A percentile compares a stretch with the other conserved stretches of the same genome.
These are phyloP conservation scores for Leptinotarsa rubiginosa DNA, from an alignment of 2,888 invertebrate genomes.

Conservation along the genomic window DNA sequence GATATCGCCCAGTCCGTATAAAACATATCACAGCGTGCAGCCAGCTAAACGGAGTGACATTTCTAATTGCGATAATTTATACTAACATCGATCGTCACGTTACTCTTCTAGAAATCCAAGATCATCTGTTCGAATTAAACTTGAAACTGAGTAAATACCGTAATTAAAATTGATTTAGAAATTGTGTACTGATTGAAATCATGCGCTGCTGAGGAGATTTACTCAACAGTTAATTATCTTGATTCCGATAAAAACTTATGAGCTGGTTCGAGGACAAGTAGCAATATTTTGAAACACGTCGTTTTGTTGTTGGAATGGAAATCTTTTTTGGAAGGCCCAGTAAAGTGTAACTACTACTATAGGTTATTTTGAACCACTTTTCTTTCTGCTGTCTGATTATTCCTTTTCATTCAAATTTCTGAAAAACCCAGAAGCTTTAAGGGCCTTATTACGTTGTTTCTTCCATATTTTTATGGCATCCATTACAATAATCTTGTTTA, in stretches of 20 bases:
- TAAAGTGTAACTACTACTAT: no score
- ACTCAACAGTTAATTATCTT: slow-evolving; percentile 6
- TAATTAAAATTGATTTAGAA: slow-evolving; percentile 27
- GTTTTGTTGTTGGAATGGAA: no score
- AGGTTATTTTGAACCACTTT: no score
- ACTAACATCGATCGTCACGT: slow-evolving; percentile 11
- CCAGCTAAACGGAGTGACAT: slow-evolving; percentile 16
- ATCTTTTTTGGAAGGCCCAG: no score
- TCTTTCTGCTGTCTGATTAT: no score
- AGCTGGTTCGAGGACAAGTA: not conserved
- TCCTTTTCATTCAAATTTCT: no score
- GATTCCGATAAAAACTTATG: not conserved
- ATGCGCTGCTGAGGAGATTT: slow-evolving; percentile 19
- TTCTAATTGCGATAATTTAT: slow-evolving; percentile 6
- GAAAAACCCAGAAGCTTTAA: no score
- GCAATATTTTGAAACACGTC: no score
- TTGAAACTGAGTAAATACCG: slow-evolving; percentile 17
- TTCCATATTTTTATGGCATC: no score
- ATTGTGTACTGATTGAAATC: slow-evolving; percentile 16
- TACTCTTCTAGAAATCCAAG: not conserved
- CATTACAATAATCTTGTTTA: no score
- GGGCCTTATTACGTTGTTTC: no score
- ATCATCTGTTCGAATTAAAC: slow-evolving; percentile 28
- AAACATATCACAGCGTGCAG: slow-evolving; percentile 7
- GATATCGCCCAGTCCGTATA: slow-evolving; percentile 1